phyloP scores from a whole-genome alignment of 2,888 invertebrate species.

The Ornithoptera alexandrae region DNA sequence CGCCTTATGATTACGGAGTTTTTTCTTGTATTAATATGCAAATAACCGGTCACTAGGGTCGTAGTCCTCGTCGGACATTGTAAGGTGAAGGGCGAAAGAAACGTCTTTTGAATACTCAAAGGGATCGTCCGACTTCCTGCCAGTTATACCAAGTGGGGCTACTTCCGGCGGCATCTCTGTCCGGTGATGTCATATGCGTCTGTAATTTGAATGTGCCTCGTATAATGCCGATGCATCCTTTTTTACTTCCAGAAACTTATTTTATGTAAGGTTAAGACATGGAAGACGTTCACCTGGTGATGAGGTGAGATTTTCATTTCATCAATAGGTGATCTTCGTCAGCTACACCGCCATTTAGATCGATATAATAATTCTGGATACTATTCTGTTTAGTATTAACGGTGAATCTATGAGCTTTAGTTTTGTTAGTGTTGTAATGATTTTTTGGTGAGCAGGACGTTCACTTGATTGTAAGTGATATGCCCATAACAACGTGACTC shows the following conservation, averaged over 20 bases:
- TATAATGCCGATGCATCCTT: slow-evolving; percentile 12
- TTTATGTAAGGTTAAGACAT: too few relatives aligned
- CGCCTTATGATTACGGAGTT: neutral
- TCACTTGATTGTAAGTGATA: too few relatives aligned
- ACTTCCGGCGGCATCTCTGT: slow-evolving; percentile 40
- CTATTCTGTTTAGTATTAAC: too few relatives aligned
- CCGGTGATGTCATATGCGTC: slow-evolving; percentile 34
- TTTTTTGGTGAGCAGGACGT: too few relatives aligned
- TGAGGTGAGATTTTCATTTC: too few relatives aligned
- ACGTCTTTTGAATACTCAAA: slow-evolving; percentile 40
- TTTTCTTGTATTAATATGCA: slow-evolving; percentile 16
- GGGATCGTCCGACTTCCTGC: slow-evolving; percentile 39
- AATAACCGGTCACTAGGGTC: slow-evolving; percentile 32
- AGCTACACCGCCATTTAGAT: too few relatives aligned
- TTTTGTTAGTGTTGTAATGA: too few relatives aligned
- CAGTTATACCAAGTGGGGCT: slow-evolving; percentile 38
- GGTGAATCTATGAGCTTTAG: too few relatives aligned
- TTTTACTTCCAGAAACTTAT: neutral
- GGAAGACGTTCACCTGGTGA: too few relatives aligned
- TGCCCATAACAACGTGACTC: too few relatives aligned
- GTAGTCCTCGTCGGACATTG: slow-evolving; percentile 32
- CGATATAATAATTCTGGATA: too few relatives aligned
- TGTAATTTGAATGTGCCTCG: slow-evolving; percentile 14
- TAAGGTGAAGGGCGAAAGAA: slow-evolving; percentile 47
- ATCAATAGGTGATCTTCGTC: too few relatives aligned